Conservation (phyloP, 2,113 vertebrate species). For the Glaucidium brasilianum region DNA sequence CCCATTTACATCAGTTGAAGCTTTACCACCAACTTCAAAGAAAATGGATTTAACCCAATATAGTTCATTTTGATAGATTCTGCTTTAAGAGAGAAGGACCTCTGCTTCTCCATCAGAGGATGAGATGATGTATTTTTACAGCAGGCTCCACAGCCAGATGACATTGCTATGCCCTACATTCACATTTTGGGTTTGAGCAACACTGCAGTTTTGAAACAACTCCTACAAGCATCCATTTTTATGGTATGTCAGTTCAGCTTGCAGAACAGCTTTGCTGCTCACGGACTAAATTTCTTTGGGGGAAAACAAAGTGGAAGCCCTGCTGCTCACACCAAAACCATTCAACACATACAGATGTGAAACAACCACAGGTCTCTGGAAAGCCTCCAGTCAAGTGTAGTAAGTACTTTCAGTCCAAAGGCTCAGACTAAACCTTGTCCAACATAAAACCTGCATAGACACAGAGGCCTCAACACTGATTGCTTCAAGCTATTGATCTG, state of each 20-base stretch:
- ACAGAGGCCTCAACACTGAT: neutral
- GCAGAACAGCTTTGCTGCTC: neutral
- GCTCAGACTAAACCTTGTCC: neutral
- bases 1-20: slow-evolving; percentile 26
- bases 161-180: slow-evolving; percentile 14
- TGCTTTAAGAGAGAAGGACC: neutral
- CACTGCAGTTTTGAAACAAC: neutral
- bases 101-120: neutral
- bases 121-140: slow-evolving; percentile 4
- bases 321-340: neutral
- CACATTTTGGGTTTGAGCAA: neutral
- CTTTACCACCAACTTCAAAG: slow-evolving; percentile 25
- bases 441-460: neutral
- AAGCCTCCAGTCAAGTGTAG: neutral
- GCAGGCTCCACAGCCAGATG: neutral
- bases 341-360: neutral
- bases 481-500: neutral
- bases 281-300: neutral
- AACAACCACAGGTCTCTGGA: neutral
- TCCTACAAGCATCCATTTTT: neutral
- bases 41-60: slow-evolving; percentile 36
- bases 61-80: neutral
- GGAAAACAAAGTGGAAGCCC: neutral
- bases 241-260: neutral
- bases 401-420: neutral